Conservation (phyloP, 2,888 invertebrate genomes). For the Leptarthrus brevirostris region DNA sequence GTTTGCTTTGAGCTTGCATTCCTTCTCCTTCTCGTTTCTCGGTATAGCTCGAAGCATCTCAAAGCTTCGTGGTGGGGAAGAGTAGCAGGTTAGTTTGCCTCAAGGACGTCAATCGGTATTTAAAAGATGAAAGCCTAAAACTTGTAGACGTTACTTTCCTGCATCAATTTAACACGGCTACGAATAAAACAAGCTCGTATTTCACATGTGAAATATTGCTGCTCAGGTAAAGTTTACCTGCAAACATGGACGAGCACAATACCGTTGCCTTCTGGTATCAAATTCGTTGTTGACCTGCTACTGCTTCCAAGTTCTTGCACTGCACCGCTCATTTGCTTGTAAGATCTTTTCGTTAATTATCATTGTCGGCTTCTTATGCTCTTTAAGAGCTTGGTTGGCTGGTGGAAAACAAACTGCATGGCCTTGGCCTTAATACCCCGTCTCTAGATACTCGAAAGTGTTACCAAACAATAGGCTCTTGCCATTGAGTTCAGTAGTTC, state of each 20-base stretch:
- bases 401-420: conserved; percentile 18
- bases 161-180: background rate
- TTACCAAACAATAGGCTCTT: conserved; percentile 43
- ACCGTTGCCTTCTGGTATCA: background rate
- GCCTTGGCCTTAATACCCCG: conserved; percentile 46
- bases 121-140: conserved; percentile 40
- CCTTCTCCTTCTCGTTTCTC: background rate
- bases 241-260: conserved; percentile 15
- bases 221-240: background rate
- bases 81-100: conserved; percentile 1
- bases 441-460: conserved; percentile 31
- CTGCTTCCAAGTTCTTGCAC: background rate
- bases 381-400: background rate
- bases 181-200: background rate
- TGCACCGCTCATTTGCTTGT: conserved; percentile 16
- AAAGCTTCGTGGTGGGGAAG: conserved; percentile 26
- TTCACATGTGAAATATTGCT: background rate
- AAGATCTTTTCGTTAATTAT: conserved; percentile 31
- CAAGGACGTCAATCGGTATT: conserved; percentile 54
- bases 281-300: background rate
- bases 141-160: background rate
- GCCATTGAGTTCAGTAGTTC: conserved; percentile 40
- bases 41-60: background rate
- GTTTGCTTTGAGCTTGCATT: background rate
- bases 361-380: conserved; percentile 12